Percentiles rank a stretch among this genome's conserved stretches.
phyloP scores from a whole-genome alignment of 2,797 vertebrate species.

The Schizopygopsis malacanthus region DNA sequence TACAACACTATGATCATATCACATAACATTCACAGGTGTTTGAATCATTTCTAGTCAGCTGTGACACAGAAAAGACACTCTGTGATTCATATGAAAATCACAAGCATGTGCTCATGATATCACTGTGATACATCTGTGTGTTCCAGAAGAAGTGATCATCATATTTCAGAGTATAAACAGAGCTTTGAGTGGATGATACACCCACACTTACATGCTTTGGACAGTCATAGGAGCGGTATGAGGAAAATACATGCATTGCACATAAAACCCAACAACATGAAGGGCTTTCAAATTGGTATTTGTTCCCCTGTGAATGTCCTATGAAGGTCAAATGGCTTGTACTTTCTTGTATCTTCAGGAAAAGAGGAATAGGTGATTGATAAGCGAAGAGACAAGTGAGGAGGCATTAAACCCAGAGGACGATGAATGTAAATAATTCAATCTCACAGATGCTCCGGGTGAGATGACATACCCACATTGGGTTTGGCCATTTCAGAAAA shows the following conservation, averaged over 20 bases:
- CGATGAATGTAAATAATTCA: constrained; percentile 49
- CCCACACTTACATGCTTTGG: constrained; percentile 18
- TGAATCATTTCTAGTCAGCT: constrained; percentile 11
- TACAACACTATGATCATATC: not conserved
- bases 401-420: not conserved
- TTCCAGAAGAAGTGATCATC: constrained; percentile 31
- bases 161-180: constrained; percentile 29
- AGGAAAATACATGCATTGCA: constrained; percentile 4
- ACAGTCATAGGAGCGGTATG: not conserved
- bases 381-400: constrained; percentile 6
- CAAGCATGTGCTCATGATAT: constrained; percentile 29
- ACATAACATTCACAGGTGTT: constrained; percentile 5
- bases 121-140: constrained; percentile 21
- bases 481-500: not conserved
- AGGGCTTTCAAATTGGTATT: not conserved
- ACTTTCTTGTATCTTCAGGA: not conserved
- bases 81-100: constrained; percentile 21
- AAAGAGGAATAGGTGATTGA: constrained; percentile 3
- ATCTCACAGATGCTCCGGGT: constrained; percentile 6
- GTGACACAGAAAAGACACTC: constrained; percentile 15
- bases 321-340: not conserved
- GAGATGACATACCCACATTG: not conserved
- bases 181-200: constrained; percentile 7
- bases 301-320: not conserved
- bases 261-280: not conserved